Evolutionary conservation across 1,140 invertebrate genomes (phyloP), one percentile per base, ranked within the genome.

Genomic region (Asobara japonica): DNA sequence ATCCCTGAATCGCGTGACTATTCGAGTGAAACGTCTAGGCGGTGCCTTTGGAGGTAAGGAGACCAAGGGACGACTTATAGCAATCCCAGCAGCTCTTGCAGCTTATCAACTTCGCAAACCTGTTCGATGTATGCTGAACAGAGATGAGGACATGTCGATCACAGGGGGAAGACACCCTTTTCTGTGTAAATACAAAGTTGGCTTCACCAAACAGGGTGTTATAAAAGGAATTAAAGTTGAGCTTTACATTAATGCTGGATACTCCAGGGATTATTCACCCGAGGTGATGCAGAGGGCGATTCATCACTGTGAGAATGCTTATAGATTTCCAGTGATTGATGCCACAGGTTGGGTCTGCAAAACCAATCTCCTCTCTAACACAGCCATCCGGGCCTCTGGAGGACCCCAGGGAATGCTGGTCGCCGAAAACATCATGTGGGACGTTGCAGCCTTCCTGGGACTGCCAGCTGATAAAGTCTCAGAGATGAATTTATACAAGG

Each of bases 1-100:
- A 16, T 92, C 93, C 0, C 89, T 91, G 51, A 95, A 97, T 82
- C 91, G 91, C 77, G 88, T 98, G 30, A 90, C 92, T 1, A 91
- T 92, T 8, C 91, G 91, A 73, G 93, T 95, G 0, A 97, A 97
- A 84, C 90, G 97, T 70, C 86, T 98, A 77, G 97, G 97, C 7
- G 97, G 97, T 38, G 97, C 96, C 31, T 99, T 99, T 88, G 97
- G 97, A 16, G 97, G 97, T 3, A 99, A 99, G 88, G 97, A 98
- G 85, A 94, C 94, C 0, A 89, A 94, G 56, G 87, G 89, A 1
- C 84, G 89, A 27, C 76, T 92, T 3, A 77, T 93, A 2, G 89
- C 91, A 33, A 74, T 94, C n/a, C 93, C 93, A 0, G 91, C 90
- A 11, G 91, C 92, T 11, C 77, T 94, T 2, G 93, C 93, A 6